Evolutionary conservation across 2,797 vertebrate species (phyloP), one percentile per base, ranked within the genome.

Genomic region (Benthosema pterotum): DNA sequence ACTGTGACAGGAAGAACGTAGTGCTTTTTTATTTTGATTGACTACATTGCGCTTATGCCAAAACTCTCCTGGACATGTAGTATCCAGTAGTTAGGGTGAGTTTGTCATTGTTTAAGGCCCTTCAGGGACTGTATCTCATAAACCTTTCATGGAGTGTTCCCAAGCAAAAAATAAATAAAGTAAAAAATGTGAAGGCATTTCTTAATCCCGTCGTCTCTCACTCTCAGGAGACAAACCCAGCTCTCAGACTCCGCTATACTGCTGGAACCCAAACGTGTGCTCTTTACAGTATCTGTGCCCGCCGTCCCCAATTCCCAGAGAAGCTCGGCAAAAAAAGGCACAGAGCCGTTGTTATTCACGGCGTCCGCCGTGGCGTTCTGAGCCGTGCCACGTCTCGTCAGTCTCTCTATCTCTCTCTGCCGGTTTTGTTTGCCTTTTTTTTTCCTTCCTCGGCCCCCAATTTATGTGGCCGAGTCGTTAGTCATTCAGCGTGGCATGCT

Each of bases 131-230:
- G 67, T 50, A 53, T 65, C 42, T 84, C 72, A 78, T 74, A 83
- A 85, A 84, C 57, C 76, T 74, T 84, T 82, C 63, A 66, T 74
- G 57, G 65, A 76, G 79, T 71, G 61, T 75, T 83, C 72, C 69
- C 66, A 65, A 61, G 12, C n/a, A n/a, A n/a, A n/a, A n/a, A n/a
- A n/a, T n/a, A n/a, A n/a, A n/a, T n/a, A n/a, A n/a, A n/a, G n/a
- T n/a, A n/a, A 14, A 77, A 65, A 82, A 54, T 72, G 64, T 8
- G 7, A 38, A 70, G 60, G 55, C 67, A 42, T 74, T 75, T 80
- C 68, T 71, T 60, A 71, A 77, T 72, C 74, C 57, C 59, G 72
- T 71, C 76, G 60, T 63, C 66, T 77, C 73, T 74, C 53, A 79
- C 64, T 85, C 74, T 80, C 69, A 45, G 32, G 70, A 86, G 78